Evolutionary conservation across 2,888 invertebrate genomes (phyloP).

Genomic region (Calameuta idolon): DNA sequence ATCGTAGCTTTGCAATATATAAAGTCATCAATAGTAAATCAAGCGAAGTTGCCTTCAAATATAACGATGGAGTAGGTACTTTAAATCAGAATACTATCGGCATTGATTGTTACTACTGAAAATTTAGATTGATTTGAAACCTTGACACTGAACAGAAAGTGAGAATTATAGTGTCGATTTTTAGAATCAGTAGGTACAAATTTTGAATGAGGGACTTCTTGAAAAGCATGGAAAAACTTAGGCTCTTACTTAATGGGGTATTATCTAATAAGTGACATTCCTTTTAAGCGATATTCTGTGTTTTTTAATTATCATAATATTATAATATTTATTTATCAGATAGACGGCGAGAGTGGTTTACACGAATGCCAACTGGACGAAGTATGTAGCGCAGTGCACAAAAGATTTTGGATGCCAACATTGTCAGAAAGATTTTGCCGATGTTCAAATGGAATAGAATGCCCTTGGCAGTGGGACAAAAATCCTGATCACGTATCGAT

Average conservation of each 20-base stretch:
- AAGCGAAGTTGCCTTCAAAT: slow-evolving; percentile 52
- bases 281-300: not conserved
- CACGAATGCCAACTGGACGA: slow-evolving; percentile 67
- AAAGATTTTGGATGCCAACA: slow-evolving; percentile 72
- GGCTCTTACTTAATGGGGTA: not conserved
- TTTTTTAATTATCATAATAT: not conserved
- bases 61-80: slow-evolving; percentile 51
- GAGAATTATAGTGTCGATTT: not conserved
- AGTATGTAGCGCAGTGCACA: slow-evolving; percentile 71
- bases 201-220: too few relatives aligned
- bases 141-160: not conserved
- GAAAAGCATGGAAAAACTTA: not conserved
- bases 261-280: not conserved
- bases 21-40: slow-evolving; percentile 52
- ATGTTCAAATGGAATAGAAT: slow-evolving; percentile 70
- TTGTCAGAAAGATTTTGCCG: slow-evolving; percentile 74
- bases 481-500: slow-evolving; percentile 62
- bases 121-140: not conserved
- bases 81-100: not conserved
- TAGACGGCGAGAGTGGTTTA: slow-evolving; percentile 73
- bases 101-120: not conserved
- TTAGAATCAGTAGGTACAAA: too few relatives aligned
- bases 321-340: slow-evolving; percentile 58
- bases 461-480: slow-evolving; percentile 68
- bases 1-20: slow-evolving; percentile 36